Percentiles rank a stretch among this genome's conserved stretches.
Conservation (phyloP, 2,113 vertebrate genomes). For the Istiophorus platypterus region DNA sequence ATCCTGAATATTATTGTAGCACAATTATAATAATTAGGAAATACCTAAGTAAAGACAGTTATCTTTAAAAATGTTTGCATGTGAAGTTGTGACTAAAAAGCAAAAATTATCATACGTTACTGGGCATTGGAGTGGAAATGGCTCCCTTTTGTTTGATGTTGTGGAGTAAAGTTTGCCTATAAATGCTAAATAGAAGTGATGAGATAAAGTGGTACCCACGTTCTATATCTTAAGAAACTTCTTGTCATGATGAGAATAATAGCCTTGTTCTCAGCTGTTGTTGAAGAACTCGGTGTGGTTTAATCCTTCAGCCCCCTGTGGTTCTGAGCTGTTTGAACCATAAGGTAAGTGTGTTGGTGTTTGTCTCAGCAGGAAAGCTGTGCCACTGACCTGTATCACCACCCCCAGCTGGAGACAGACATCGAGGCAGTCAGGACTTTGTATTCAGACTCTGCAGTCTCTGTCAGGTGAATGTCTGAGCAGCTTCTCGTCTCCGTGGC, state of each 20-base stretch:
- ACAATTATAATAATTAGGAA: not conserved
- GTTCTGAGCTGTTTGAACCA: constrained; percentile 39
- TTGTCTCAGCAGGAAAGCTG: constrained; percentile 85
- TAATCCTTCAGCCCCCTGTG: constrained; percentile 27
- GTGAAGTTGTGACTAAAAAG: not conserved
- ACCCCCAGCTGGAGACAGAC: constrained; percentile 92
- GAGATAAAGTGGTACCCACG: not conserved
- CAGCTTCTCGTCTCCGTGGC: not conserved
- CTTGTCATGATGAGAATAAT: not conserved
- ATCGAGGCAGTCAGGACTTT: constrained; percentile 91
- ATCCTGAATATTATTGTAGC: not conserved
- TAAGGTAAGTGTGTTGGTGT: constrained; percentile 57
- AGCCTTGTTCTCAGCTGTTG: not conserved
- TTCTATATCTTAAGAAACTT: not conserved
- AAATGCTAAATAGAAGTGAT: not conserved
- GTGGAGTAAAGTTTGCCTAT: too few species aligned
- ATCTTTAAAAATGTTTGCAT: not conserved
- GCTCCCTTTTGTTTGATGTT: not conserved
- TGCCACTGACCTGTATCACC: constrained; percentile 87
- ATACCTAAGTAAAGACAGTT: not conserved
- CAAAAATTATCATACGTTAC: not conserved
- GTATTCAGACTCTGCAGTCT: constrained; percentile 90
- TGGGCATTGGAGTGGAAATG: not conserved
- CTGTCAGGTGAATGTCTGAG: constrained; percentile 84
- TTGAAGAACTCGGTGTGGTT: constrained; percentile 11